These are phyloP conservation scores for Nymphalis urticae DNA, from an alignment of 2,888 invertebrate species.

Conservation along the genomic window DNA sequence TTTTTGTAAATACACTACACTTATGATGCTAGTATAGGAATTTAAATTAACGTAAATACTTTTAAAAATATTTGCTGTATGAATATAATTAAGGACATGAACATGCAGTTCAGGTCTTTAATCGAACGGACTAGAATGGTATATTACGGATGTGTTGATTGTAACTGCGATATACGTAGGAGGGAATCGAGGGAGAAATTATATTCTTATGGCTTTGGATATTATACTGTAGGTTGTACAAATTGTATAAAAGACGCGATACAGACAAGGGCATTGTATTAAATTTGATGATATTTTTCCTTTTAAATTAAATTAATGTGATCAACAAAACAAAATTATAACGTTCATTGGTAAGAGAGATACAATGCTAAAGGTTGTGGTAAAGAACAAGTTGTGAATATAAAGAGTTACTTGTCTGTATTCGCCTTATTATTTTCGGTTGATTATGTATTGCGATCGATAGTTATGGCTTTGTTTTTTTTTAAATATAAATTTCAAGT, in stretches of 20 bases:
- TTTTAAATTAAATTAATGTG: no score
- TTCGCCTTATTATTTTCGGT: neutral
- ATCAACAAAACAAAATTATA: neutral
- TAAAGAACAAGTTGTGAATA: neutral
- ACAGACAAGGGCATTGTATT: neutral
- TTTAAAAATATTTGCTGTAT: constrained; percentile 6
- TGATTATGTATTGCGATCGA: neutral
- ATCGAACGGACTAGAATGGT: neutral
- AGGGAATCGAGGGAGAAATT: constrained; percentile 14
- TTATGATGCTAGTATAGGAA: neutral
- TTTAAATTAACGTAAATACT: constrained; percentile 1
- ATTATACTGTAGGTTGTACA: constrained; percentile 33
- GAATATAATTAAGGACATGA: neutral
- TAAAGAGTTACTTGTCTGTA: neutral
- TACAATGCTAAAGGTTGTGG: neutral
- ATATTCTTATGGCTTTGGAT: constrained; percentile 31
- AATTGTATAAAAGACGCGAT: neutral
- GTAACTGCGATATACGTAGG: constrained; percentile 33
- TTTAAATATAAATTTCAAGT: neutral
- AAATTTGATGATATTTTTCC: no score
- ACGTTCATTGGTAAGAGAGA: neutral
- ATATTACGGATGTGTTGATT: constrained; percentile 18
- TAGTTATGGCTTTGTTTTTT: neutral
- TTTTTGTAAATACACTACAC: constrained; percentile 18
- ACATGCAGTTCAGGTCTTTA: neutral